These are phyloP conservation scores for Tenodera sinensis DNA, from an alignment of 2,888 invertebrate genomes.

Conservation along the genomic window DNA sequence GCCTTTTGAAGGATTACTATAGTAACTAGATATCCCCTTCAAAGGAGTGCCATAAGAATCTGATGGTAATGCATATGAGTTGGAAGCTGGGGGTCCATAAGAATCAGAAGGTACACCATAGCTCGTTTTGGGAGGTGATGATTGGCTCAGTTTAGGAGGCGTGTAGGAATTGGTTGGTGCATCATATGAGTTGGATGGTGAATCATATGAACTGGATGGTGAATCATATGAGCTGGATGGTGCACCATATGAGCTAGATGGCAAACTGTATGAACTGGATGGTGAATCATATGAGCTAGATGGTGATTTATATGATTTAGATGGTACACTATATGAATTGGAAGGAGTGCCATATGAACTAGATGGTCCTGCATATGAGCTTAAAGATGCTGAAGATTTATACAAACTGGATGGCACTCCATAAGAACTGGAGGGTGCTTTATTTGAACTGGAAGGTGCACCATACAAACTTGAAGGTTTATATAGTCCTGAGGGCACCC, in stretches of 20 bases:
- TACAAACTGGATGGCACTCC: background rate
- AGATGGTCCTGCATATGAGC: slow-evolving; percentile 11
- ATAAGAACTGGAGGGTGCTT: slow-evolving; percentile 7
- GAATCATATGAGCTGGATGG: slow-evolving; percentile 23
- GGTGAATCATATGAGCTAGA: slow-evolving; percentile 42
- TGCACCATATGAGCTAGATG: slow-evolving; percentile 21
- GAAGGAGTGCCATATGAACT: slow-evolving; percentile 7
- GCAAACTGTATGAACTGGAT: slow-evolving; percentile 29
- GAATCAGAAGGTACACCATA: background rate
- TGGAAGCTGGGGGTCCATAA: background rate
- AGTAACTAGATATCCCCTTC: background rate
- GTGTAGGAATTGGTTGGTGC: slow-evolving; percentile 41
- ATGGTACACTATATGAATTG: slow-evolving; percentile 17
- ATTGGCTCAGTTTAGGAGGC: background rate
- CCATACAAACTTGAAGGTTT: slow-evolving; percentile 24
- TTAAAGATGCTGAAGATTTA: slow-evolving; percentile 10
- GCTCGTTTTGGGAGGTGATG: background rate
- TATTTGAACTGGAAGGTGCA: slow-evolving; percentile 23
- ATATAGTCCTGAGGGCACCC: slow-evolving; percentile 25
- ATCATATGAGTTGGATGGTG: slow-evolving; percentile 30
- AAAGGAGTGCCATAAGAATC: background rate
- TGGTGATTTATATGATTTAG: background rate
- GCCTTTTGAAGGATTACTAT: background rate
- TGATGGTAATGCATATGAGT: background rate
- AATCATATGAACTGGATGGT: slow-evolving; percentile 32